Percentiles rank a stretch among this genome's conserved stretches.
Evolutionary conservation across 2,113 vertebrate species (phyloP).

Genomic region (Hypanus sabinus): DNA sequence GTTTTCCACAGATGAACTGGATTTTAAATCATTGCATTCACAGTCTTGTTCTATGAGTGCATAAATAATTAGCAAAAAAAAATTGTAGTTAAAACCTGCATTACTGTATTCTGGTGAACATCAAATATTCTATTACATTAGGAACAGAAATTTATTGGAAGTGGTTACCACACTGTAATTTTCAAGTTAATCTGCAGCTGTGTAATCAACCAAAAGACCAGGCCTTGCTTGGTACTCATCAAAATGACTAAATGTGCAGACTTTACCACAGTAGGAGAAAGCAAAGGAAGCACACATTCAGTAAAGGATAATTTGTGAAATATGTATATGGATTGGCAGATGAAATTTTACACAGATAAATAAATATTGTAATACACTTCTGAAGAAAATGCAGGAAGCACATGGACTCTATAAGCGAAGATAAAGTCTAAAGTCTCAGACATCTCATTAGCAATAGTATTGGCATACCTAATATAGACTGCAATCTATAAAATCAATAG

Average conservation of each 20-base stretch:
- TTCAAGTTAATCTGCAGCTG: not conserved
- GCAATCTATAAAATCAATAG: too few species aligned
- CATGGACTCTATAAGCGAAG: not conserved
- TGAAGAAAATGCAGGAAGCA: not conserved
- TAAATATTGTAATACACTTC: too few species aligned
- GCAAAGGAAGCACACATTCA: not conserved
- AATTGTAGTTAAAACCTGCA: constrained; percentile 6
- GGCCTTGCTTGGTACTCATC: not conserved
- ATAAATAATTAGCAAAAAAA: constrained; percentile 17
- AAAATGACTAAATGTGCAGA: not conserved
- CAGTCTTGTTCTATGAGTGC: not conserved
- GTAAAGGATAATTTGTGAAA: not conserved
- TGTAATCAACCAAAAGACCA: not conserved
- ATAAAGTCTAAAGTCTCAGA: not conserved
- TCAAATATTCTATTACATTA: not conserved
- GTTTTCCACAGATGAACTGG: not conserved
- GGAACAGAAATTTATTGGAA: not conserved
- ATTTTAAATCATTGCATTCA: not conserved
- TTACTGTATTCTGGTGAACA: not conserved
- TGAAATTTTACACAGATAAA: too few species aligned
- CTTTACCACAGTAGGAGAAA: not conserved
- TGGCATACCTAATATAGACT: too few species aligned
- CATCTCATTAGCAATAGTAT: too few species aligned
- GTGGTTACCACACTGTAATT: not conserved
- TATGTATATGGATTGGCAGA: not conserved